These are phyloP conservation scores for Entosphenus tridentatus DNA, from an alignment of 2,113 vertebrate genomes.

Conservation along the genomic window DNA sequence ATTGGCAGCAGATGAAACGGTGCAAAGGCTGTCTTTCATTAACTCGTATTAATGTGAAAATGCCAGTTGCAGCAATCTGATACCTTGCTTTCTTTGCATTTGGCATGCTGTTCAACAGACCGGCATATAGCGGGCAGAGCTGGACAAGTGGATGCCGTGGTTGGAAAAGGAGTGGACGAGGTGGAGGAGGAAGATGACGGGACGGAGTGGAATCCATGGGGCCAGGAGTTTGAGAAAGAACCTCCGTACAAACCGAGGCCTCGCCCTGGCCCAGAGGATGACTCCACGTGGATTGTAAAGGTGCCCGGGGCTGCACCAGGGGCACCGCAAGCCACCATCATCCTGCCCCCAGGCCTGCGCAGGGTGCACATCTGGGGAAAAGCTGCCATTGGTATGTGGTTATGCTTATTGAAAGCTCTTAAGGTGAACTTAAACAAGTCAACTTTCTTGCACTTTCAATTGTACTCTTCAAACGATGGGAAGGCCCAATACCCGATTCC, in stretches of 20 bases:
- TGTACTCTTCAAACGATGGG: background rate
- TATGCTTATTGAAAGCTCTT: background rate
- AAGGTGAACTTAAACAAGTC: background rate
- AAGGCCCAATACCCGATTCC: background rate
- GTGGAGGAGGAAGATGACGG: background rate
- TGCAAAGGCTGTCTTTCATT: too few species aligned
- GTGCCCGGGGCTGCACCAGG: background rate
- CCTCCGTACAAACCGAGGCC: background rate
- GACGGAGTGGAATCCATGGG: constrained; percentile 1
- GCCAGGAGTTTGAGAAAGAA: background rate
- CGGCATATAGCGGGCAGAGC: too few species aligned
- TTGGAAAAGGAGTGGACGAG: background rate
- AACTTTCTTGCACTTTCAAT: background rate
- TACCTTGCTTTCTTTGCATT: too few species aligned
- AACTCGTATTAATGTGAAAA: too few species aligned
- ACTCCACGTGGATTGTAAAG: constrained; percentile 1
- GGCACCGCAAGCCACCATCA: background rate
- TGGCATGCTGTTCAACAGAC: too few species aligned
- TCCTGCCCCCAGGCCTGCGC: background rate
- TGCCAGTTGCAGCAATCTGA: too few species aligned
- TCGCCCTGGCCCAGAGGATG: background rate
- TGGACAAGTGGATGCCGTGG: too few species aligned
- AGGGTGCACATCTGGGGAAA: constrained; percentile 6
- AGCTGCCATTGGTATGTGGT: constrained; percentile 3
- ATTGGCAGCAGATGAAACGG: too few species aligned